Base-by-base conservation (phyloP, 2,113 vertebrate species). In the Macquaria australasica region DNA sequence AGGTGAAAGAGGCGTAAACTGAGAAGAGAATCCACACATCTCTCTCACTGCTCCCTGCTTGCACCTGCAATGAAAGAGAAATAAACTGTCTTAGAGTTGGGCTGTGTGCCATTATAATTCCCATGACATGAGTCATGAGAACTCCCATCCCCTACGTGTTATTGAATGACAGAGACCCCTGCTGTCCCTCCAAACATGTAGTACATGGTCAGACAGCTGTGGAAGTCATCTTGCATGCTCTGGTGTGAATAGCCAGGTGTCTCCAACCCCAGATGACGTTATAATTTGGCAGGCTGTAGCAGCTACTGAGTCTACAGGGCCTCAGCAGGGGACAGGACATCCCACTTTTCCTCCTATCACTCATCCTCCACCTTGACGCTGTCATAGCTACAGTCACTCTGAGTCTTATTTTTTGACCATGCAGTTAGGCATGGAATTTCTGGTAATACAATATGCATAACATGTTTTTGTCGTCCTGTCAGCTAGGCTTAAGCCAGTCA, bases 231-330 rank as follows among this genome's bases (percentile, higher is more conserved):
- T 69, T n/a, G 72, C 63, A 28, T 75, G 87, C 86, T 89, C 85
- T 88, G 84, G 87, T 92, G 92, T 92, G 91, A 94, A 87, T 78
- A 87, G 75, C 92, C 92, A 94, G 90, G 93, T 94, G 93, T 91
- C 86, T 90, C 86, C 81, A 79, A 72, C 83, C 87, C 85, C 88
- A 85, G 91, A 93, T 93, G 93, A 95, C 90, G 91, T 94, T 94
- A 93, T 92, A 81, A 91, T 91, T 91, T 95, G 94, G 94, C 94
- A 94, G 91, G 62, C 73, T 63, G 58, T 48, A 84, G 82, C 72
- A 91, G 88, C 93, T 94, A 94, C 93, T 67, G 89, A 90, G 92
- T 93, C 91, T 90, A 67, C 90, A 67, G 84, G 91, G 88, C 82
- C 90, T 90, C 82, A 76, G 84, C 77, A 68, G 89, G 91, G 80